Base-by-base conservation (phyloP, 1,140 invertebrate species). In the Brachystomella parvula region DNA sequence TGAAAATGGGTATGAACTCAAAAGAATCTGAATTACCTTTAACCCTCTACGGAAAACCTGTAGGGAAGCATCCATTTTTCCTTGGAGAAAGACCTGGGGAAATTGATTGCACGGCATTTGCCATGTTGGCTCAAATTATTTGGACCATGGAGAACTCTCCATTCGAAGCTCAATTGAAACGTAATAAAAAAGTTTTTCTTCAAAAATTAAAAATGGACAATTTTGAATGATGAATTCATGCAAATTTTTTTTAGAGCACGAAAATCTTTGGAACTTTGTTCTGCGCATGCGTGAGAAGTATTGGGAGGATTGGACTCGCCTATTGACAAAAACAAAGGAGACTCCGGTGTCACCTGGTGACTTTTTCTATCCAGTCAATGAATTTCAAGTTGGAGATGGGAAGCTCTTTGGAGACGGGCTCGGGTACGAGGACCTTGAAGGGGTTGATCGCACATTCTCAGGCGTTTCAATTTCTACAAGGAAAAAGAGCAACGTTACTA, bases 41-140 rank as follows among this genome's bases (percentile, higher is more conserved):
- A 15, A 63, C 35, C 19, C 19, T 39, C 19, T 49, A 21, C n/a
- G 44, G 31, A 6, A 17, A 12, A 29, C 49, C 61, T 60, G 47
- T 24, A 79, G 79, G 77, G 35, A 71, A 73, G 21, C 78, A 79
- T 67, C 65, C 65, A n/a, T 81, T 75, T 67, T 71, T 81, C 15
- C 71, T 77, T 57, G 80, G 80, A 15, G 72, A 78, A 6, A 59
- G 72, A 21, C 77, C 78, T 0, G 68, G 69, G 21, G 77, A 77
- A 65, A 75, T 77, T 26, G 80, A 81, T 68, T 81, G 80, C 72
- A 71, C 76, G 12, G 63, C 79, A 3, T 81, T 81, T 74, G 79
- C 77, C 0, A 77, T 79, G 75, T 39, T 81, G 12, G 66, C 66
- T 21, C 77, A 78, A 71, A 73, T 79, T 17, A 35, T 77, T 6